Conservation (phyloP, 2,888 invertebrate species). For the Phyllotreta striolata region DNA sequence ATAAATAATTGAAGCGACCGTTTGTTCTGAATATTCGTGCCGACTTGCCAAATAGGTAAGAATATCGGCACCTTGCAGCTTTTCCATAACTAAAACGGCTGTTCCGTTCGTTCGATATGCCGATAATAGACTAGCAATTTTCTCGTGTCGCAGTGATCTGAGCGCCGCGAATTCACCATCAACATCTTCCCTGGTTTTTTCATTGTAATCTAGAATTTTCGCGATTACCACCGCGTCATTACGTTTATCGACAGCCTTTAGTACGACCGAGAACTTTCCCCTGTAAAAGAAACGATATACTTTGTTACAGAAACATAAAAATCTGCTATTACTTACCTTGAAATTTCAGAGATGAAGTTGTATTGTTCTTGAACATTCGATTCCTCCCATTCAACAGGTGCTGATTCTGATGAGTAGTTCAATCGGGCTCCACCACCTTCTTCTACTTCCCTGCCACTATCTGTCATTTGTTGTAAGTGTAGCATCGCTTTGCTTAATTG, state of each 20-base stretch:
- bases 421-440: conserved; percentile 70
- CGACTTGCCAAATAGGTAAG: conserved; percentile 86
- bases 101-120: conserved; percentile 76
- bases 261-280: conserved; percentile 87
- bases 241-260: conserved; percentile 80
- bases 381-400: conserved; percentile 78
- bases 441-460: conserved; percentile 76
- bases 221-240: conserved; percentile 81
- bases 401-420: conserved; percentile 78
- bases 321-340: conserved; percentile 59
- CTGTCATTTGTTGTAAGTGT: conserved; percentile 85
- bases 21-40: conserved; percentile 92
- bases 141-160: conserved; percentile 84
- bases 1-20: conserved; percentile 84
- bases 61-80: conserved; percentile 90
- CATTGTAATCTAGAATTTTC: conserved; percentile 78
- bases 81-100: conserved; percentile 80
- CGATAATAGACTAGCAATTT: conserved; percentile 78
- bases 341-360: conserved; percentile 85
- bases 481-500: conserved; percentile 84
- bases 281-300: conserved; percentile 56
- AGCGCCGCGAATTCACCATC: conserved; percentile 86
- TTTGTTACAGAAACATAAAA: too few species aligned
- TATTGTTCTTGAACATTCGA: conserved; percentile 77
- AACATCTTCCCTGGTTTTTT: conserved; percentile 71